Percentiles rank a stretch among this genome's conserved stretches.
phyloP scores from a whole-genome alignment of 2,113 vertebrate genomes.

The Hippocampus abdominalis region DNA sequence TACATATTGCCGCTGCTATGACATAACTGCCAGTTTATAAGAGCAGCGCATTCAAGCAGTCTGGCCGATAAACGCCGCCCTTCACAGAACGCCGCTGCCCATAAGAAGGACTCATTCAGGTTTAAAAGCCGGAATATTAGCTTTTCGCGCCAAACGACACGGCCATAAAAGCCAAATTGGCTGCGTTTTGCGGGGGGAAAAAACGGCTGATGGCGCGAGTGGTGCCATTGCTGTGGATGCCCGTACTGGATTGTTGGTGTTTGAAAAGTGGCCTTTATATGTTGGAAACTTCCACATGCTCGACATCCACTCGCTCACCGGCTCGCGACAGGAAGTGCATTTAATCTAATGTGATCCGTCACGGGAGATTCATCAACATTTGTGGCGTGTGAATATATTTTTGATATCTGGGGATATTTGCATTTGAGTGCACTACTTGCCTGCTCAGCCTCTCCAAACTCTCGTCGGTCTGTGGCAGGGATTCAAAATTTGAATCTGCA shows the following conservation, averaged over 20 bases:
- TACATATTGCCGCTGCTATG: conserved; percentile 52
- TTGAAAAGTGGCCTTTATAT: background rate
- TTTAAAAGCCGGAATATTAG: conserved; percentile 2
- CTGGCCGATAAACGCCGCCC: conserved; percentile 8
- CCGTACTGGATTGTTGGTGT: background rate
- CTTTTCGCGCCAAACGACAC: background rate
- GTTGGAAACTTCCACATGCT: background rate
- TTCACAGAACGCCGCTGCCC: background rate
- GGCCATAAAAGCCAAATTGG: background rate
- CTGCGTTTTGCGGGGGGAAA: background rate
- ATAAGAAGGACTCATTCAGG: conserved; percentile 4
- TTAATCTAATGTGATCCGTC: background rate
- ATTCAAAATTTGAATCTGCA: too few relatives aligned
- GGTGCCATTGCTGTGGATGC: background rate
- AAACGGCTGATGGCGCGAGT: background rate
- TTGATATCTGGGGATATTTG: too few relatives aligned
- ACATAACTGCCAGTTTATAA: conserved; percentile 40
- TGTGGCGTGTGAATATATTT: too few relatives aligned
- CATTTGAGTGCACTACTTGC: too few relatives aligned
- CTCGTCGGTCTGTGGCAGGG: too few relatives aligned
- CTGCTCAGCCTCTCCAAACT: too few relatives aligned
- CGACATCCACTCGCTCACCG: background rate
- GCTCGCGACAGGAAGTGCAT: background rate
- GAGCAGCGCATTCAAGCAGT: conserved; percentile 30
- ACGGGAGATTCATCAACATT: background rate